phyloP scores from a whole-genome alignment of 2,113 vertebrate species.

The Tilapia sparmanii region DNA sequence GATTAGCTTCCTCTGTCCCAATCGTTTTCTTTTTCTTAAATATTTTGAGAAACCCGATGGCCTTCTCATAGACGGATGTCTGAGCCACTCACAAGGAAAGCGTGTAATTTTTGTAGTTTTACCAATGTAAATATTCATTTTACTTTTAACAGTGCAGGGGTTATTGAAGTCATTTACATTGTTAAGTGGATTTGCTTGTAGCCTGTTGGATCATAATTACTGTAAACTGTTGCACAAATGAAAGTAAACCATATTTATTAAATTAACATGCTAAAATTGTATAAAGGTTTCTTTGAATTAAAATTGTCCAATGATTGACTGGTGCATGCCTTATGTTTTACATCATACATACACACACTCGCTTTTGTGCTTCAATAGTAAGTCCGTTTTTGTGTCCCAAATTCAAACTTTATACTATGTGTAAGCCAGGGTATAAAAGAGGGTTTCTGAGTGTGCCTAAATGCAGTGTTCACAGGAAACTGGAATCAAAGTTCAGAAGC shows the following conservation, averaged over 20 bases:
- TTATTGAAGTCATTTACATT: constrained; percentile 51
- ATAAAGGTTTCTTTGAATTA: constrained; percentile 58
- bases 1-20: constrained; percentile 47
- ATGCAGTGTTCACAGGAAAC: not conserved
- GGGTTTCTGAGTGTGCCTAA: not conserved
- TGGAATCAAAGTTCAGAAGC: not conserved
- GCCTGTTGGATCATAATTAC: constrained; percentile 58
- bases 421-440: not conserved
- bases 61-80: constrained; percentile 61
- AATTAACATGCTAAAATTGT: constrained; percentile 66
- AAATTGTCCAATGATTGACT: constrained; percentile 37
- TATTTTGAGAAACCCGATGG: constrained; percentile 52
- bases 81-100: constrained; percentile 65
- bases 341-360: not conserved
- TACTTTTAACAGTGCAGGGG: constrained; percentile 66
- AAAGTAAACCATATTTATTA: constrained; percentile 76
- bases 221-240: constrained; percentile 64
- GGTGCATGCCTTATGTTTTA: not conserved
- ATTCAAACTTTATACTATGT: not conserved
- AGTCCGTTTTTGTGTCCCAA: not conserved
- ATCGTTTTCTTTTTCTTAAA: constrained; percentile 13
- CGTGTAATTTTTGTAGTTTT: constrained; percentile 67
- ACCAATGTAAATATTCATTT: constrained; percentile 64
- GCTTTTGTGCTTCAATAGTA: not conserved
- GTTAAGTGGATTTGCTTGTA: constrained; percentile 70